Percentiles rank a stretch among this genome's conserved stretches.
Conservation (phyloP, 2,797 vertebrate species). For the Gorsachius magnificus region DNA sequence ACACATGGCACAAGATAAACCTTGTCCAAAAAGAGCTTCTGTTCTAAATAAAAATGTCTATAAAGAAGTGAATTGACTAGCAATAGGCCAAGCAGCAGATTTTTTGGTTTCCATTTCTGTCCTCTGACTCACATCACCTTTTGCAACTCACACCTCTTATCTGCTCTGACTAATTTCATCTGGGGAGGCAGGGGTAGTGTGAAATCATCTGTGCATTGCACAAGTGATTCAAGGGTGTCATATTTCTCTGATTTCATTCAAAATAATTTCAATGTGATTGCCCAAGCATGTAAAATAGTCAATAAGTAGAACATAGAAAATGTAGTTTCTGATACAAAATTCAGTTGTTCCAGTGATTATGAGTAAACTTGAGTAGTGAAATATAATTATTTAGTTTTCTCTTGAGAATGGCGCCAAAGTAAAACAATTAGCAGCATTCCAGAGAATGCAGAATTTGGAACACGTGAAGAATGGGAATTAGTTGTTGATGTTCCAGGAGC, state of each 20-base stretch:
- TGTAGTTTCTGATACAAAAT: not conserved
- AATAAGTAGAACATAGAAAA: not conserved
- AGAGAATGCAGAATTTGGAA: constrained; percentile 40
- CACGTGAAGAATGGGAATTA: constrained; percentile 48
- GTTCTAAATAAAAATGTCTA: not conserved
- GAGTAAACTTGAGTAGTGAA: not conserved
- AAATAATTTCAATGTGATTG: not conserved
- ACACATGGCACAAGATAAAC: not conserved
- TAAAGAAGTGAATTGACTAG: not conserved
- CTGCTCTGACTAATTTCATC: constrained; percentile 1
- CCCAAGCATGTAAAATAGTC: not conserved
- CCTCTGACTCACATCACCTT: not conserved
- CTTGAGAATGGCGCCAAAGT: not conserved
- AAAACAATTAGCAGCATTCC: constrained; percentile 53
- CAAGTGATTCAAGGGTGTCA: not conserved
- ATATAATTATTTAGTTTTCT: constrained; percentile 37
- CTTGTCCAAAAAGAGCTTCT: not conserved
- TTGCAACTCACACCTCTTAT: not conserved
- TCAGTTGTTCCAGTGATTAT: not conserved
- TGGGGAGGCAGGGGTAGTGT: not conserved
- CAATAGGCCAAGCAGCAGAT: not conserved
- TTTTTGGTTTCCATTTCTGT: not conserved
- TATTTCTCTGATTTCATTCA: constrained; percentile 7
- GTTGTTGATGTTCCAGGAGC: constrained; percentile 34
- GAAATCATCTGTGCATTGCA: not conserved